Percentiles rank a stretch among this genome's conserved stretches.
These are phyloP conservation scores for Drosophila subsilvestris DNA, from an alignment of 2,888 invertebrate genomes.

Conservation along the genomic window DNA sequence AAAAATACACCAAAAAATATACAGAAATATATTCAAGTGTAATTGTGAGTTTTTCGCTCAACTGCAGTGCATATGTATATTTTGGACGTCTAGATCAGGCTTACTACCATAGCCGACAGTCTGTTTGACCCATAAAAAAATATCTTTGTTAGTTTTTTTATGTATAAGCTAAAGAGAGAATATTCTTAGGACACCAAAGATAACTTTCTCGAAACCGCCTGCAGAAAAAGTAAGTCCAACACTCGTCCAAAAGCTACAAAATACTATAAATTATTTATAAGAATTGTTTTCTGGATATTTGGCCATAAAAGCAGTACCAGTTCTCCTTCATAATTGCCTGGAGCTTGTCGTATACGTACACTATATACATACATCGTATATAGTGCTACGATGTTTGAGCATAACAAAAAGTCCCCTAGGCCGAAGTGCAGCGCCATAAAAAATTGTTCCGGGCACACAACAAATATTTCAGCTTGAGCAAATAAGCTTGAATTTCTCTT, in stretches of 20 bases:
- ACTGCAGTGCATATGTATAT: slow-evolving; percentile 33
- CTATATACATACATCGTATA: too few relatives aligned
- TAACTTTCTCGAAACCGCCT: too few relatives aligned
- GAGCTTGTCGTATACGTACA: slow-evolving; percentile 28
- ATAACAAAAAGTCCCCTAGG: slow-evolving; percentile 35
- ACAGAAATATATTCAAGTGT: slow-evolving; percentile 51
- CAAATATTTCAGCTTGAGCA: neutral
- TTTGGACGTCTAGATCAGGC: slow-evolving; percentile 1
- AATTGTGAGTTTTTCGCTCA: slow-evolving; percentile 53
- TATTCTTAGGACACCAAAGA: neutral
- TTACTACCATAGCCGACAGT: slow-evolving; percentile 1
- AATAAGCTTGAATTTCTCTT: slow-evolving; percentile 22
- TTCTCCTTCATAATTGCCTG: slow-evolving; percentile 54
- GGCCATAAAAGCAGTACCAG: slow-evolving; percentile 45
- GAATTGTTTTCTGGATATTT: neutral
- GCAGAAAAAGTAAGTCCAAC: too few relatives aligned
- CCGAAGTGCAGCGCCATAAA: neutral
- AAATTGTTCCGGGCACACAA: too few relatives aligned
- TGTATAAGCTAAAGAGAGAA: neutral
- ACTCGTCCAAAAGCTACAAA: neutral
- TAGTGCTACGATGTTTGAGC: slow-evolving; percentile 7
- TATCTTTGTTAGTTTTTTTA: neutral
- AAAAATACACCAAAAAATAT: slow-evolving; percentile 23
- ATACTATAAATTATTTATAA: neutral
- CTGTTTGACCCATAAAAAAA: neutral